phyloP scores from a whole-genome alignment of 2,888 invertebrate genomes.

The Drosophila falleni region DNA sequence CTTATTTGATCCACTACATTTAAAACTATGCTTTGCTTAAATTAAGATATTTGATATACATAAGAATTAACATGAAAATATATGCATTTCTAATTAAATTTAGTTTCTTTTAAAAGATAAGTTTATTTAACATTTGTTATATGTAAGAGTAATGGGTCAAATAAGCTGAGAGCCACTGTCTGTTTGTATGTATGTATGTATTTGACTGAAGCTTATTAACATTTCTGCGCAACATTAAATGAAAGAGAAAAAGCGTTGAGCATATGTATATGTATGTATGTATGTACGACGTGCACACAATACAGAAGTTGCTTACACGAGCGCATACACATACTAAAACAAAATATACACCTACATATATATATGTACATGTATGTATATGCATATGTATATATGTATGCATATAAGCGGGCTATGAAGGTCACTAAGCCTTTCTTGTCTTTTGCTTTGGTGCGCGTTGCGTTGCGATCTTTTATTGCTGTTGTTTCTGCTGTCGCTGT shows the following conservation, averaged over 20 bases:
- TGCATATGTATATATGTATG: slow-evolving; percentile 22
- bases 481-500: slow-evolving; percentile 42
- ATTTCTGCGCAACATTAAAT: slow-evolving; percentile 68
- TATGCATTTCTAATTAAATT: no score
- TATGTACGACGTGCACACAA: slow-evolving; percentile 46
- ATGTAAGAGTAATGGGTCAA: no score
- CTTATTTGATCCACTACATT: no score
- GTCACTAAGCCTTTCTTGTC: slow-evolving; percentile 79
- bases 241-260: slow-evolving; percentile 58
- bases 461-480: slow-evolving; percentile 56
- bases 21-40: no score
- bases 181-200: slow-evolving; percentile 33
- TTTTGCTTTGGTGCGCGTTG: slow-evolving; percentile 62
- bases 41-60: no score
- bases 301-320: slow-evolving; percentile 56
- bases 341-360: not conserved
- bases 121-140: no score
- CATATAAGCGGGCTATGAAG: slow-evolving; percentile 74
- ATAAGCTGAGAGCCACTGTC: not conserved
- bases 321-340: slow-evolving; percentile 29
- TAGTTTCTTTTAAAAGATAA: no score
- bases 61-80: no score
- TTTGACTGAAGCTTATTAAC: slow-evolving; percentile 56
- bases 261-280: slow-evolving; percentile 19
- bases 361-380: not conserved